Conservation (phyloP, 2,113 vertebrate genomes). For the Origma solitaria region DNA sequence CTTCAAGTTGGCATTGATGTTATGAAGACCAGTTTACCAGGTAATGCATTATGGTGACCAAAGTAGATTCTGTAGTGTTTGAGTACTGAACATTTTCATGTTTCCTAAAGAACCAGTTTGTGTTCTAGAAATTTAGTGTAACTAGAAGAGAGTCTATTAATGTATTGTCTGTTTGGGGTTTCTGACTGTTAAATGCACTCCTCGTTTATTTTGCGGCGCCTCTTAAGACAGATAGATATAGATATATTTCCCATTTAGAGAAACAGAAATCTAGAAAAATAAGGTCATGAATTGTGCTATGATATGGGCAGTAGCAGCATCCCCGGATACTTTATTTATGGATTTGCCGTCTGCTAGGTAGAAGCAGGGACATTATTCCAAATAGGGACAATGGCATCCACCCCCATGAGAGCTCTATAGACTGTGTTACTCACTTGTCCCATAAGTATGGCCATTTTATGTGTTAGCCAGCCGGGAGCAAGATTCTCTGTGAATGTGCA, state of each 20-base stretch:
- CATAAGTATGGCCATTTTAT: accelerated
- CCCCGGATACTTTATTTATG: not conserved
- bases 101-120: not conserved
- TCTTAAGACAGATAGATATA: not conserved
- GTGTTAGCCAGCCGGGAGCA: not conserved
- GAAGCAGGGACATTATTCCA: not conserved
- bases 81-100: not conserved
- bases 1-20: slow-evolving; percentile 89
- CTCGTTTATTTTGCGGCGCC: not conserved
- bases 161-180: not conserved
- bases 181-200: not conserved
- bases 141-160: not conserved
- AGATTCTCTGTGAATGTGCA: not conserved
- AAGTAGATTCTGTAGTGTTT: not conserved
- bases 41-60: slow-evolving; percentile 58
- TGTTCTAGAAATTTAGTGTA: not conserved
- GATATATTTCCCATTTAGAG: not conserved
- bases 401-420: not conserved
- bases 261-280: not conserved
- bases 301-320: not conserved
- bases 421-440: not conserved
- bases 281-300: not conserved
- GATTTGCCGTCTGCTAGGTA: not conserved
- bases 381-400: not conserved
- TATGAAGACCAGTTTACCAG: slow-evolving; percentile 91